Evolutionary conservation across 2,797 vertebrate genomes (phyloP), one percentile per base, ranked within the genome.

Genomic region (Diplodus sargus): DNA sequence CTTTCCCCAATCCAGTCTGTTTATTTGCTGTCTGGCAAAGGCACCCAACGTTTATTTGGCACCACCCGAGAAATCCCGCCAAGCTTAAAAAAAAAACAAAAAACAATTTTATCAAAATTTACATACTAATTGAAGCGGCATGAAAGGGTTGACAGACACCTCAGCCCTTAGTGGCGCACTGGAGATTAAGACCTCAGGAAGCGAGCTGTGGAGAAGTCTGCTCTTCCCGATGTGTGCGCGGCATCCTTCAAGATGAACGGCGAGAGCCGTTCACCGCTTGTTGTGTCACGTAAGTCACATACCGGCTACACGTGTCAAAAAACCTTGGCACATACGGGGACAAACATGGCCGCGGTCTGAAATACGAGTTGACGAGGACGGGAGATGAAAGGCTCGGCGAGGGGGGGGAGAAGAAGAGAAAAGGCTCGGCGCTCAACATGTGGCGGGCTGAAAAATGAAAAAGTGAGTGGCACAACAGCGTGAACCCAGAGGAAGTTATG

Each of bases 51-150:
- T 71, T 83, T 87, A 59, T 81, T 76, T 82, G 72, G 76, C 76
- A 77, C 65, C 91, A 91, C 84, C 75, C 80, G 88, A 92, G 89
- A 87, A 89, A 89, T 84, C 65, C 70, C 66, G 52, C 73, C 47
- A 49, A 85, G 76, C 70, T 79, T 43, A 76, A 79, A 81, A 68
- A 34, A 34, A 34, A 8, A 34, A 34, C 5, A 34, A 9, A 34
- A 34, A 34, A 9, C 7, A 51, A 67, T 65, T 73, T 74, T 83
- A 83, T 90, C 75, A 77, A 74, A 85, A 92, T 93, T 83, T 89
- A 86, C 91, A 92, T 90, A 87, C 82, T 93, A 92, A 94, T 91
- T 90, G 83, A 89, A 88, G 87, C 49, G 12, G 79, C 53, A 74
- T 84, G 56, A 86, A 89, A 30, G 59, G 69, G 65, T 83, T 89